These are phyloP conservation scores for Drosophila rubida DNA, from an alignment of 2,888 invertebrate genomes.

Conservation along the genomic window DNA sequence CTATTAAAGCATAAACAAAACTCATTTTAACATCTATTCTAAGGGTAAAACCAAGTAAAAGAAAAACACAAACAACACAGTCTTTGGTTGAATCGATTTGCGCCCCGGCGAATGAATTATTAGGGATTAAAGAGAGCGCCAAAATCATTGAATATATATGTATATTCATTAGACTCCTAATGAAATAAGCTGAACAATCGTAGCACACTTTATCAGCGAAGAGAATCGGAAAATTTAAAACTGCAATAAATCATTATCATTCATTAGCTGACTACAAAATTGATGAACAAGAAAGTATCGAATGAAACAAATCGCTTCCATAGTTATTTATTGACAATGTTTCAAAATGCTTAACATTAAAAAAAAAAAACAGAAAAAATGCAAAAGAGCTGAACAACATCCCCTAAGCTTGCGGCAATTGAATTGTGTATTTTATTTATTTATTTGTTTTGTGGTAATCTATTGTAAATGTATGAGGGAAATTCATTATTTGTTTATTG, in stretches of 20 bases:
- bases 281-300: conserved; percentile 7
- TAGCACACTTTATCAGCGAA: conserved; percentile 42
- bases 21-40: conserved; percentile 25
- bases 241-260: conserved; percentile 23
- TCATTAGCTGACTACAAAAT: conserved; percentile 26
- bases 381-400: conserved; percentile 11
- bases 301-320: conserved; percentile 64
- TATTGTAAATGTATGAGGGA: conserved; percentile 56
- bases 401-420: conserved; percentile 32
- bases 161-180: conserved; percentile 9
- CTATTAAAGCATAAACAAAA: conserved; percentile 45
- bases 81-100: conserved; percentile 3
- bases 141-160: conserved; percentile 54
- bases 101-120: conserved; percentile 1
- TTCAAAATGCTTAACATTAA: conserved; percentile 27
- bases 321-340: conserved; percentile 61
- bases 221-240: conserved; percentile 15
- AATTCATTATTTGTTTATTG: conserved; percentile 63
- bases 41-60: conserved; percentile 23
- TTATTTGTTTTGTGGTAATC: conserved; percentile 19
- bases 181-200: conserved; percentile 42
- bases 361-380: conserved; percentile 1
- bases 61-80: background rate
- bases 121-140: conserved; percentile 31
- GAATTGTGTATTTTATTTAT: conserved; percentile 11